phyloP scores from a whole-genome alignment of 1,140 invertebrate genomes.

The Drosophila obscura region DNA sequence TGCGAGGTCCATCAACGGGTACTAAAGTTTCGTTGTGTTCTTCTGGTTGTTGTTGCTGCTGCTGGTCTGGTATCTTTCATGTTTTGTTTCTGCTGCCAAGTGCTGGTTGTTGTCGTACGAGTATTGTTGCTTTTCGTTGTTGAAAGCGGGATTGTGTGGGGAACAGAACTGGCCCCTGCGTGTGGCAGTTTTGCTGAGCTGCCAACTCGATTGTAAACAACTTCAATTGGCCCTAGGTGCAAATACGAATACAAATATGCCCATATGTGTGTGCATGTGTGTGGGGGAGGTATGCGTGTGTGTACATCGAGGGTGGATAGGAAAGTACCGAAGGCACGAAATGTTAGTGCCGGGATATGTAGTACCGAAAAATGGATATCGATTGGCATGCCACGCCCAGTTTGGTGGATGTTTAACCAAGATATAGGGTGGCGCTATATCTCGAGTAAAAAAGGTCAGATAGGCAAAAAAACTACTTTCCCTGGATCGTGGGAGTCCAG shows the following conservation, averaged over 20 bases:
- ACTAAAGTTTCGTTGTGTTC: conserved; percentile 27
- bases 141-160: background rate
- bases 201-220: conserved; percentile 75
- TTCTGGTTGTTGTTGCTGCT: conserved; percentile 22
- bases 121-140: conserved; percentile 4
- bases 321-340: background rate
- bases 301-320: background rate
- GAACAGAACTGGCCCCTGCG: conserved; percentile 14
- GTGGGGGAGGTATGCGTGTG: background rate
- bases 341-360: no score
- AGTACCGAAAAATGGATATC: no score
- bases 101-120: conserved; percentile 3
- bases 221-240: conserved; percentile 70
- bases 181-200: conserved; percentile 59
- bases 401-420: no score
- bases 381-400: no score
- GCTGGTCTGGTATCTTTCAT: background rate
- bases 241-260: conserved; percentile 64
- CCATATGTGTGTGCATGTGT: conserved; percentile 19
- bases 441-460: no score
- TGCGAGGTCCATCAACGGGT: conserved; percentile 3
- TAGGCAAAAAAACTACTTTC: no score
- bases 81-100: conserved; percentile 29
- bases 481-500: no score
- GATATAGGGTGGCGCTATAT: no score